Evolutionary conservation across 2,888 invertebrate species (phyloP).

Genomic region (Troides helena): DNA sequence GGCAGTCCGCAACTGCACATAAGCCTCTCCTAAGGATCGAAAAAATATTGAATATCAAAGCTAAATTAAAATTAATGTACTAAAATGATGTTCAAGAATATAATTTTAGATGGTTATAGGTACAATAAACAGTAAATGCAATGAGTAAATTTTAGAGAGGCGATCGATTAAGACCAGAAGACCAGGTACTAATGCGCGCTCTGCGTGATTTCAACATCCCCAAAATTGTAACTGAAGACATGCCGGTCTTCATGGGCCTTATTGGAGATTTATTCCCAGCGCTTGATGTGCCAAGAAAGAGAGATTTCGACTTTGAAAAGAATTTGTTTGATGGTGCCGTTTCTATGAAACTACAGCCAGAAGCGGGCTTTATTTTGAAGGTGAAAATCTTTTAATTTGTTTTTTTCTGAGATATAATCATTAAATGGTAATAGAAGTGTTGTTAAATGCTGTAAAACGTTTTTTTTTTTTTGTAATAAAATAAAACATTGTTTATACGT

Average conservation of each 20-base stretch:
- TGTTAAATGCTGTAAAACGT: too few species aligned
- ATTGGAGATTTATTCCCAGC: conserved; percentile 96
- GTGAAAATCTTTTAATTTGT: conserved; percentile 52
- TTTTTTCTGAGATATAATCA: not conserved
- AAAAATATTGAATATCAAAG: not conserved
- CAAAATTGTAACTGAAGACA: conserved; percentile 95
- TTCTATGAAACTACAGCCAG: conserved; percentile 93
- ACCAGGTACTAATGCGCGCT: conserved; percentile 96
- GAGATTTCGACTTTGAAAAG: conserved; percentile 91
- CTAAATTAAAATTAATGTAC: too few species aligned
- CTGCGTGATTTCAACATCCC: conserved; percentile 96
- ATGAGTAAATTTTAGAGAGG: conserved; percentile 73
- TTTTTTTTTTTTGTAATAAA: too few species aligned
- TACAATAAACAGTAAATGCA: too few species aligned
- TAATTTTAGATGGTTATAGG: too few species aligned
- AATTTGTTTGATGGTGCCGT: conserved; percentile 87
- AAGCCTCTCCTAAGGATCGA: too few species aligned
- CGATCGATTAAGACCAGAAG: conserved; percentile 89
- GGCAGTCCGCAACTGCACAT: too few species aligned
- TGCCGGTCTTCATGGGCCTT: conserved; percentile 95
- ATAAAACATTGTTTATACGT: too few species aligned
- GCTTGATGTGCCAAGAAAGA: conserved; percentile 93
- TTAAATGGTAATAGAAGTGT: too few species aligned
- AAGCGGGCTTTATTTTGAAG: conserved; percentile 92
- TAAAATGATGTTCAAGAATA: too few species aligned